Conservation (phyloP, 2,797 vertebrate genomes). For the Syngnathus acus region DNA sequence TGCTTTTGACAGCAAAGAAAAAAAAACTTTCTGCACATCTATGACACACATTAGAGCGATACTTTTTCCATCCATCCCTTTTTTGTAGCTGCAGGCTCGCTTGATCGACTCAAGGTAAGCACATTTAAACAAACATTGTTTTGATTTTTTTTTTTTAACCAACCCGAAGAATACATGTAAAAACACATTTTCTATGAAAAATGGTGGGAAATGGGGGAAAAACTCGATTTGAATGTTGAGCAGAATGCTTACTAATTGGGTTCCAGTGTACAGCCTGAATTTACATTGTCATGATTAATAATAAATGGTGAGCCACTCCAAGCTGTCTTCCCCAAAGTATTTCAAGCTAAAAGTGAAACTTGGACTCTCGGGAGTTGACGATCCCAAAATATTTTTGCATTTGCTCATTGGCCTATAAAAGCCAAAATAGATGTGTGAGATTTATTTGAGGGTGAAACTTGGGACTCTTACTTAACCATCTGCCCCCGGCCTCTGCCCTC, state of each 20-base stretch:
- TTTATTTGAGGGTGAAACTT: background rate
- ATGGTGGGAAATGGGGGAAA: too few species aligned
- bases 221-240: background rate
- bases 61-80: background rate
- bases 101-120: too few species aligned
- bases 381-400: constrained; percentile 32
- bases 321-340: constrained; percentile 30
- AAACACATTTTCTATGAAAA: too few species aligned
- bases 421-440: constrained; percentile 1
- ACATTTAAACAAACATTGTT: too few species aligned
- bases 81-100: background rate
- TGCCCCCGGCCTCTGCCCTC: too few species aligned
- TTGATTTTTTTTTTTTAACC: too few species aligned
- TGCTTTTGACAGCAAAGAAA: constrained; percentile 39
- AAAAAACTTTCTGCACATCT: constrained; percentile 30
- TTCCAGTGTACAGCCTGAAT: background rate
- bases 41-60: background rate
- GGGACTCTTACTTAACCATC: background rate
- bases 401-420: constrained; percentile 32
- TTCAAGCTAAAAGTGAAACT: constrained; percentile 41
- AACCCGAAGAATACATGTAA: too few species aligned
- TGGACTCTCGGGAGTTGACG: constrained; percentile 38
- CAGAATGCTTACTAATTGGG: background rate
- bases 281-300: background rate
- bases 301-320: constrained; percentile 29